Evolutionary conservation across 1,140 invertebrate species (phyloP), one percentile per base, ranked within the genome.

Genomic region (Zaprionus vittiger): DNA sequence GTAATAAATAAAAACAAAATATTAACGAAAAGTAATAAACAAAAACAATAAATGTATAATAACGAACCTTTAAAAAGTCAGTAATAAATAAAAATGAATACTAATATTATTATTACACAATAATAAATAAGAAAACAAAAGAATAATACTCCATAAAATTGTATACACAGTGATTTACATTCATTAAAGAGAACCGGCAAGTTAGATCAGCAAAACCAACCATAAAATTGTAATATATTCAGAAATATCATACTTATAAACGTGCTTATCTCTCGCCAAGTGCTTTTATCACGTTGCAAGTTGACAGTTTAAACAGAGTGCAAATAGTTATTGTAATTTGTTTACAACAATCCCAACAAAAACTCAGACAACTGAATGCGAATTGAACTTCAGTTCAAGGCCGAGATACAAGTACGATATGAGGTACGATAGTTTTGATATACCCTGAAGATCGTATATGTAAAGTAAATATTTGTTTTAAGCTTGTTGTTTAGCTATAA

Each of bases 321-420:
- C 41, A 64, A 57, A 69, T 57, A 79, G 3, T 62, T 76, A 44
- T 59, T 75, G 60, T 55, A 60, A 63, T 62, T 69, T 67, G 31
- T 28, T n/a, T 12, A 28, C 26, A 61, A 55, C 63, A 34, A 34
- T 34, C 9, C 9, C 31, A 24, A 55, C 15, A 17, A 11, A 52
- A 73, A 55, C 37, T 70, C 52, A 37, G 22, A 69, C 64, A 83
- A 69, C 49, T 24, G 20, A 60, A 61, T 61, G 20, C 12, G n/a
- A 47, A 55, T 80, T 89, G 73, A 87, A 83, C 84, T 63, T 24
- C 5, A 38, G 81, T 83, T 89, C 83, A 86, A 80, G 83, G 83
- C 60, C 66, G 41, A 49, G 5, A 7, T 38, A 17, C 9, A 34
- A 34, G 31, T 34, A 34, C 9, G 24, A 31, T 41, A 61, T 41